Conservation (phyloP, 2,797 vertebrate genomes). For the Parotocinclus haroldoi region DNA sequence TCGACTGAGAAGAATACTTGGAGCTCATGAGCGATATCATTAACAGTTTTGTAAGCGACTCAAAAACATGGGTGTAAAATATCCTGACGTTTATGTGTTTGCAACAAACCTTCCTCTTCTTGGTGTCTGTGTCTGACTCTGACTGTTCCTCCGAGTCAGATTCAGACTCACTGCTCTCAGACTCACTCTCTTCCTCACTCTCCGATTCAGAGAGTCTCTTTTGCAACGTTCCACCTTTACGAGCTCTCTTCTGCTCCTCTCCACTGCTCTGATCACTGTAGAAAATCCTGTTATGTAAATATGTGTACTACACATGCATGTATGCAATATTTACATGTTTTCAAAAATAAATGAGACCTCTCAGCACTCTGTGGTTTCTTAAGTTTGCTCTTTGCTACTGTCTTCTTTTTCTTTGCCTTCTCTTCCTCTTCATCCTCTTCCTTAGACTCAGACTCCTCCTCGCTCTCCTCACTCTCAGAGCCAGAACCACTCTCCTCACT, state of each 20-base stretch:
- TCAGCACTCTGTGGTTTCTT: constrained; percentile 63
- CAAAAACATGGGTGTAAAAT: too few relatives aligned
- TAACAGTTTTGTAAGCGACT: not conserved
- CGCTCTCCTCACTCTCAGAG: constrained; percentile 79
- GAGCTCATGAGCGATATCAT: constrained; percentile 1
- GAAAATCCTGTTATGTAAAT: not conserved
- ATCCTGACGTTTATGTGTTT: not conserved
- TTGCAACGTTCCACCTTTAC: constrained; percentile 60
- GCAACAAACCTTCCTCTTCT: constrained; percentile 58
- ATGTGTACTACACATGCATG: too few relatives aligned
- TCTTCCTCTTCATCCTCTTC: constrained; percentile 73
- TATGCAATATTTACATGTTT: too few relatives aligned
- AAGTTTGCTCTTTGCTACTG: constrained; percentile 56
- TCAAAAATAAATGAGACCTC: constrained; percentile 53
- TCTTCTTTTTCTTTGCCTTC: constrained; percentile 66
- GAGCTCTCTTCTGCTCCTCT: constrained; percentile 58
- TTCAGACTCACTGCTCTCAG: constrained; percentile 85
- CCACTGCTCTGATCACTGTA: constrained; percentile 74
- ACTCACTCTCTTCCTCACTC: constrained; percentile 80
- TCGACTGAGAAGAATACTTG: too few relatives aligned
- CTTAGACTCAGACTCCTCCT: constrained; percentile 78
- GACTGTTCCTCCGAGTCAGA: constrained; percentile 77
- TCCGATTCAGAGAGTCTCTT: constrained; percentile 75
- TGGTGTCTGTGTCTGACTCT: constrained; percentile 64
- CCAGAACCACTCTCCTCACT: constrained; percentile 75